Evolutionary conservation across 23 tunicate species (phyloP).

Genomic region (Diplosoma virens): DNA sequence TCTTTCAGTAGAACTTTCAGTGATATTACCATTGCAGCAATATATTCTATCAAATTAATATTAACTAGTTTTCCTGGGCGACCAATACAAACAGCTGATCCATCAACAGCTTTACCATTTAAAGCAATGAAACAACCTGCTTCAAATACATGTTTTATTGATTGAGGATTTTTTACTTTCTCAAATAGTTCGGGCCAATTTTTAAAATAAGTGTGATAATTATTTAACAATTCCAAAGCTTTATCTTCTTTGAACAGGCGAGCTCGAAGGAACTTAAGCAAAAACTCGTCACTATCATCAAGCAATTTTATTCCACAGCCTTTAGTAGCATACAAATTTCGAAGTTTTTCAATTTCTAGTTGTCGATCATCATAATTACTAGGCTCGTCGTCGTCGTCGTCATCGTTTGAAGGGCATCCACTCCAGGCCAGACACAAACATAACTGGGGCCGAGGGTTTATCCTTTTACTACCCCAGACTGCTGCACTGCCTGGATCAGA

Average conservation of each 20-base stretch:
- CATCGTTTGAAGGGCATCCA: no score
- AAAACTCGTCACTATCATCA: slow-evolving; percentile 37
- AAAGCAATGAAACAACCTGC: slow-evolving; percentile 28
- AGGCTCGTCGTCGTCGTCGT: slow-evolving; percentile 74
- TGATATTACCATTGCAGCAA: slow-evolving; percentile 35
- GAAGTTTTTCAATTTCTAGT: slow-evolving; percentile 42
- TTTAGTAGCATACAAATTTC: slow-evolving; percentile 1
- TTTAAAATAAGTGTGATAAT: slow-evolving; percentile 44
- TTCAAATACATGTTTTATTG: slow-evolving; percentile 28
- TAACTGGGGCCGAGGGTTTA: no score
- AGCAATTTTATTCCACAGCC: not conserved
- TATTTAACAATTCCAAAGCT: slow-evolving; percentile 50
- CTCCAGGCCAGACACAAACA: no score
- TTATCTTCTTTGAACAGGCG: slow-evolving; percentile 55
- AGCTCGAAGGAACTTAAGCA: slow-evolving; percentile 64
- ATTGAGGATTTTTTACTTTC: slow-evolving; percentile 52
- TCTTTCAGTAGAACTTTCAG: slow-evolving; percentile 45
- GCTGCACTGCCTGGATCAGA: no score
- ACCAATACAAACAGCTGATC: slow-evolving; percentile 52
- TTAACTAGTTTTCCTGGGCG: slow-evolving; percentile 58
- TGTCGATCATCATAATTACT: slow-evolving; percentile 48
- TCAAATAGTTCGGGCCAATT: slow-evolving; percentile 63
- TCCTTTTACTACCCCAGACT: no score
- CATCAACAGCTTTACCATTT: slow-evolving; percentile 58
- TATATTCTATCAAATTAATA: slow-evolving; percentile 24